These are phyloP conservation scores for Elmis aenea DNA, from an alignment of 2,888 invertebrate species.

Conservation along the genomic window DNA sequence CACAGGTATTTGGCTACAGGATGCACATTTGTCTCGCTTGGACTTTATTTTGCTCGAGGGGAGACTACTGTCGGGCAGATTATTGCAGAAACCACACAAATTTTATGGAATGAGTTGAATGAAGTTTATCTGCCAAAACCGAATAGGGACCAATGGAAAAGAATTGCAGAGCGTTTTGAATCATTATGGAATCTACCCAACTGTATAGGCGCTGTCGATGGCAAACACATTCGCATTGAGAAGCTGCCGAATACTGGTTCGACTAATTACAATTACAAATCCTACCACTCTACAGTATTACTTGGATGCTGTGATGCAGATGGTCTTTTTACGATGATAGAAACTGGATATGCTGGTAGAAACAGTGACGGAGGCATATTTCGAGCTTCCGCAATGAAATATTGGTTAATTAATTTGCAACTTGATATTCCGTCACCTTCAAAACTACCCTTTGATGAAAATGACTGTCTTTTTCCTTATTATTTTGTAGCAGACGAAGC, in stretches of 20 bases:
- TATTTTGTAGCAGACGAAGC: slow-evolving; percentile 7
- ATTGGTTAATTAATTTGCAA: slow-evolving; percentile 2
- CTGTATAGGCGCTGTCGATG: too few relatives aligned
- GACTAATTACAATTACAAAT: too few relatives aligned
- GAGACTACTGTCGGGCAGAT: background rate
- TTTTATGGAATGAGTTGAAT: slow-evolving; percentile 5
- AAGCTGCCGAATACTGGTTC: too few relatives aligned
- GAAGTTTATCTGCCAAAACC: slow-evolving; percentile 1
- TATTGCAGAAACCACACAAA: slow-evolving; percentile 1
- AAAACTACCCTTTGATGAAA: slow-evolving; percentile 2
- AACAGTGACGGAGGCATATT: slow-evolving; percentile 25
- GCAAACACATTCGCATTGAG: too few relatives aligned
- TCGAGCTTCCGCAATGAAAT: slow-evolving; percentile 10
- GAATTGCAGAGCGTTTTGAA: slow-evolving; percentile 15
- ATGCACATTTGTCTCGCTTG: slow-evolving; percentile 3
- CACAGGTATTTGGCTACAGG: slow-evolving; percentile 4
- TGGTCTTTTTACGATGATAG: slow-evolving; percentile 19
- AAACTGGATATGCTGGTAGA: slow-evolving; percentile 24
- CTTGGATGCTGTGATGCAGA: slow-evolving; percentile 9
- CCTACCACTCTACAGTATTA: slow-evolving; percentile 7
- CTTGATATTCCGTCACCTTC: slow-evolving; percentile 7
- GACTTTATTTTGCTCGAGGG: slow-evolving; percentile 8
- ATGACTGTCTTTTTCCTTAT: slow-evolving; percentile 2
- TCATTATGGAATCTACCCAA: too few relatives aligned
- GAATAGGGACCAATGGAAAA: slow-evolving; percentile 15